Conservation (phyloP, 2,797 vertebrate species). For the Characodon lateralis region DNA sequence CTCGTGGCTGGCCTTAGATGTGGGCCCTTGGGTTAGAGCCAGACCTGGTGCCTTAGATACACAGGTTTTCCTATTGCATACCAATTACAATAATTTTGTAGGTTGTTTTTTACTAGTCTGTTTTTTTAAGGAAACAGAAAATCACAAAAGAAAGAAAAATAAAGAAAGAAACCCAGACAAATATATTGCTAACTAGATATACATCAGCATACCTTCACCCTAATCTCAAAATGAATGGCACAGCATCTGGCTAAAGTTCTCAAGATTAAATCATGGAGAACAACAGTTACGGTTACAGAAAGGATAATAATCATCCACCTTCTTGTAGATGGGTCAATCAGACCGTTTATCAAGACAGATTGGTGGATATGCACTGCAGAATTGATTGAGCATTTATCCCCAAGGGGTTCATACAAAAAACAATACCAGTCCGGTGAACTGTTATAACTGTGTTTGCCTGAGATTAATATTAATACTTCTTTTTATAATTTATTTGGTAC, state of each 20-base stretch:
- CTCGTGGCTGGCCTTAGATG: not conserved
- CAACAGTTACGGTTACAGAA: not conserved
- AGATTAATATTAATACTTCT: not conserved
- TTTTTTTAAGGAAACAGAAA: not conserved
- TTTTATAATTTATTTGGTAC: not conserved
- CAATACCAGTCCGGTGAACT: not conserved
- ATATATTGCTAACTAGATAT: too few species aligned
- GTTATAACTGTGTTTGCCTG: not conserved
- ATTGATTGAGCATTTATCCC: conserved; percentile 7
- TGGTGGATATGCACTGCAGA: not conserved
- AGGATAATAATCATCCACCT: not conserved
- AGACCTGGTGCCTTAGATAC: not conserved
- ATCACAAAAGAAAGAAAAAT: too few species aligned
- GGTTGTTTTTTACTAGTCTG: too few species aligned
- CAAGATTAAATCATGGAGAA: not conserved
- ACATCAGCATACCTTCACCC: not conserved
- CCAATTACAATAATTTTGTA: not conserved
- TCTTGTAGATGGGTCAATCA: not conserved
- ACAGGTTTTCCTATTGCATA: not conserved
- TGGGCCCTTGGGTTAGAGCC: not conserved
- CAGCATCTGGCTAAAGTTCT: not conserved
- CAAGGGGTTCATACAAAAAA: not conserved
- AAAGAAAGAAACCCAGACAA: too few species aligned
- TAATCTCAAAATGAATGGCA: not conserved
- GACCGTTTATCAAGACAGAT: not conserved